These are phyloP conservation scores for Drosophila neonasuta DNA, from an alignment of 2,888 invertebrate genomes.

Conservation along the genomic window DNA sequence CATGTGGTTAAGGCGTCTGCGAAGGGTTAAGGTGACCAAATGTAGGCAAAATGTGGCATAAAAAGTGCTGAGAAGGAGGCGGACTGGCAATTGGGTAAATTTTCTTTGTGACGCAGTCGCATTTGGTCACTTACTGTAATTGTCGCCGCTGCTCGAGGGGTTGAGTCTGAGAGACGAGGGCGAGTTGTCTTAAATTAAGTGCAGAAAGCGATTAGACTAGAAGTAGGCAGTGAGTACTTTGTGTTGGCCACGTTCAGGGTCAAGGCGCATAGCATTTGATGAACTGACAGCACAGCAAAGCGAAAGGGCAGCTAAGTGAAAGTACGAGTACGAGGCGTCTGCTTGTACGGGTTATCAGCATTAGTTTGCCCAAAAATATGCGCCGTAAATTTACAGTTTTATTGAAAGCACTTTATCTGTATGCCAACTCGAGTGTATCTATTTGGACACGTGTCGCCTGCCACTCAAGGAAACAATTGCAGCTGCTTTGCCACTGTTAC, in stretches of 20 bases:
- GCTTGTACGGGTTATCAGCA: slow-evolving; percentile 46
- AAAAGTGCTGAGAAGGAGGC: not conserved
- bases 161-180: not conserved
- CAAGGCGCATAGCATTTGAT: slow-evolving; percentile 61
- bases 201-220: slow-evolving; percentile 66
- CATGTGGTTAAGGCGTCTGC: slow-evolving; percentile 65
- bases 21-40: slow-evolving; percentile 68
- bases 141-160: slow-evolving; percentile 53
- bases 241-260: slow-evolving; percentile 45
- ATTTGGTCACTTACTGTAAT: slow-evolving; percentile 71
- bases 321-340: slow-evolving; percentile 7
- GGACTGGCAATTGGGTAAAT: slow-evolving; percentile 28
- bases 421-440: slow-evolving; percentile 41
- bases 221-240: slow-evolving; percentile 5
- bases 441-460: slow-evolving; percentile 64
- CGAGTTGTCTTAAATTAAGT: slow-evolving; percentile 63
- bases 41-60: slow-evolving; percentile 64
- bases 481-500: slow-evolving; percentile 27
- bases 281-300: slow-evolving; percentile 35
- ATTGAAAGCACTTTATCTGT: slow-evolving; percentile 54
- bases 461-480: slow-evolving; percentile 56
- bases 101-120: slow-evolving; percentile 40
- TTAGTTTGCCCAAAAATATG: slow-evolving; percentile 64
- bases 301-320: not conserved
- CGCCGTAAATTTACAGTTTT: slow-evolving; percentile 59